Evolutionary conservation across 1,140 invertebrate species (phyloP), one percentile per base, ranked within the genome.

Genomic region (Tetranychus urticae): DNA sequence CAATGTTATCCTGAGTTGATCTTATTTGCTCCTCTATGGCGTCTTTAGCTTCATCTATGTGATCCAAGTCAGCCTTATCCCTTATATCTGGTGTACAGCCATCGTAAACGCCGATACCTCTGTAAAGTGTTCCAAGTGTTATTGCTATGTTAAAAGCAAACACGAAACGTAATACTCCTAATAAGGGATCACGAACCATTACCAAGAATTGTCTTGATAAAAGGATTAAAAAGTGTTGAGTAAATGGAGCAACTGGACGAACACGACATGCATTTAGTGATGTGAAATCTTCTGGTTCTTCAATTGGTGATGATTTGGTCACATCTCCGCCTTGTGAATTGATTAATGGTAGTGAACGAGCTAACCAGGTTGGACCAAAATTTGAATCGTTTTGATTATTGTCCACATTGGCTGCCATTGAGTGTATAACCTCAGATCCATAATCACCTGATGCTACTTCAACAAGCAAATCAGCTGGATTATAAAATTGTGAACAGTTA

Each of bases 381-480:
- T 10, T 42, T 10, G 39, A 5, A 42, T 42, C 10, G 39, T 45
- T 48, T 6, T 45, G 12, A 3, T 59, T 14, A 45, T 59, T 45
- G 1, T 12, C 2, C n/a, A 46, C 10, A 59, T 59, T 33, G 10
- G 10, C 14, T 1, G 59, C 59, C 47, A 60, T 31, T 52, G 12
- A 31, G 10, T 50, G 48, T 3, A 60, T 52, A 10, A 52, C 47
- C 33, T 60, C 47, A 4, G 10, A 23, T 5, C 60, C 60, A 56
- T 61, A 37, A 42, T 59, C 58, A 7, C 47, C 57, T 7, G 14
- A 34, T 5, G 58, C 62, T 13, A 63, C 42, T 47, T 63, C 58
- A n/a, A 59, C 31, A 31, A 63, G 42, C 23, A 55, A 55, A 36
- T 58, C 56, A 36, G 62, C 62, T 31, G 62, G 54, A 60, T 63